Percentiles rank a stretch among this genome's conserved stretches.
Conservation (phyloP, 2,113 vertebrate genomes). For the Cavia aperea region DNA sequence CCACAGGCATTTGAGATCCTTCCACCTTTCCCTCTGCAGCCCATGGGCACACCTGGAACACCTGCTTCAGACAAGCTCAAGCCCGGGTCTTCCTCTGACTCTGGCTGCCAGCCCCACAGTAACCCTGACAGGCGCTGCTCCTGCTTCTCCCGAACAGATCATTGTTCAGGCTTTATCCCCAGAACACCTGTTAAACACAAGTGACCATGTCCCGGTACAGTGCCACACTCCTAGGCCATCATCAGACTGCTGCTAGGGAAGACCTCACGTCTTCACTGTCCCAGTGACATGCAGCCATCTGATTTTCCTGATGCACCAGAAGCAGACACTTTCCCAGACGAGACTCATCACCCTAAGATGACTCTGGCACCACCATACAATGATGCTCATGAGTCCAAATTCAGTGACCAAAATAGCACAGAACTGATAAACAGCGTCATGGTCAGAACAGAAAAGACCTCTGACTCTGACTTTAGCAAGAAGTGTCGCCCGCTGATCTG, state of each 20-base stretch:
- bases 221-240: slow-evolving; percentile 90
- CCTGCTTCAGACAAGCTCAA: slow-evolving; percentile 91
- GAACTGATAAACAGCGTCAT: slow-evolving; percentile 80
- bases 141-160: slow-evolving; percentile 94
- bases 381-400: slow-evolving; percentile 74
- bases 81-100: slow-evolving; percentile 90
- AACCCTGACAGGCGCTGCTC: slow-evolving; percentile 88
- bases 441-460: slow-evolving; percentile 74
- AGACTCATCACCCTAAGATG: slow-evolving; percentile 77
- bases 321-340: slow-evolving; percentile 76
- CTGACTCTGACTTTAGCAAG: slow-evolving; percentile 72
- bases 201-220: slow-evolving; percentile 87
- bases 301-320: slow-evolving; percentile 75
- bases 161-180: slow-evolving; percentile 93
- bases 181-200: slow-evolving; percentile 87
- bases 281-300: slow-evolving; percentile 78
- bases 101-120: slow-evolving; percentile 86
- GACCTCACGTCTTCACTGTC: slow-evolving; percentile 83
- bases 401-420: slow-evolving; percentile 75
- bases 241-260: slow-evolving; percentile 91
- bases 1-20: slow-evolving; percentile 97
- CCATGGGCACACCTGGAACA: slow-evolving; percentile 96
- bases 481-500: slow-evolving; percentile 73
- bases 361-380: slow-evolving; percentile 72
- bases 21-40: slow-evolving; percentile 97